These are phyloP conservation scores for Pteropus rufus DNA, from an alignment of 2,797 vertebrate genomes.

Conservation along the genomic window DNA sequence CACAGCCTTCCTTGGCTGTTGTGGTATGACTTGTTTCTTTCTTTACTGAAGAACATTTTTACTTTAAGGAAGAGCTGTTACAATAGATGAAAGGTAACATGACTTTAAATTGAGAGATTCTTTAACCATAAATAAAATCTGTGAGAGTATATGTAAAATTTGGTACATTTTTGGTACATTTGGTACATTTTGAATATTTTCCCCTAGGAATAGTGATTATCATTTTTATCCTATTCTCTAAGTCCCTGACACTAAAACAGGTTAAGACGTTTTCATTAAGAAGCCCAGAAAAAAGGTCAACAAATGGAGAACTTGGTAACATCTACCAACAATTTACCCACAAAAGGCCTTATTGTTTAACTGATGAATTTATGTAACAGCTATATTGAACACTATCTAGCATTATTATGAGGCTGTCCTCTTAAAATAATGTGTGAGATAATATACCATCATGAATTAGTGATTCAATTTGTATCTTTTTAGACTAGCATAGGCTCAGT, in stretches of 20 bases:
- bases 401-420: not conserved
- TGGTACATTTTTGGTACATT: not conserved
- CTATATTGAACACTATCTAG: not conserved
- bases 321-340: not conserved
- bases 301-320: not conserved
- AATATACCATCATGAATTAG: not conserved
- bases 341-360: not conserved
- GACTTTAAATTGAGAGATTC: not conserved
- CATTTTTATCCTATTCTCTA: not conserved
- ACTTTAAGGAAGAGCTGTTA: not conserved
- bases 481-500: not conserved
- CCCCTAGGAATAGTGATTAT: not conserved
- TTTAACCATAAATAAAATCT: not conserved
- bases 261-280: not conserved
- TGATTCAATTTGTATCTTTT: not conserved
- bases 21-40: not conserved
- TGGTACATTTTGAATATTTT: not conserved
- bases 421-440: not conserved
- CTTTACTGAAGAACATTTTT: not conserved
- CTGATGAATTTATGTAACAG: not conserved
- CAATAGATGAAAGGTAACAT: not conserved
- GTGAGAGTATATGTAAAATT: not conserved
- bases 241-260: not conserved
- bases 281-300: not conserved
- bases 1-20: not conserved